These are phyloP conservation scores for Crotalus viridis DNA, from an alignment of 2,113 vertebrate species.

Conservation along the genomic window DNA sequence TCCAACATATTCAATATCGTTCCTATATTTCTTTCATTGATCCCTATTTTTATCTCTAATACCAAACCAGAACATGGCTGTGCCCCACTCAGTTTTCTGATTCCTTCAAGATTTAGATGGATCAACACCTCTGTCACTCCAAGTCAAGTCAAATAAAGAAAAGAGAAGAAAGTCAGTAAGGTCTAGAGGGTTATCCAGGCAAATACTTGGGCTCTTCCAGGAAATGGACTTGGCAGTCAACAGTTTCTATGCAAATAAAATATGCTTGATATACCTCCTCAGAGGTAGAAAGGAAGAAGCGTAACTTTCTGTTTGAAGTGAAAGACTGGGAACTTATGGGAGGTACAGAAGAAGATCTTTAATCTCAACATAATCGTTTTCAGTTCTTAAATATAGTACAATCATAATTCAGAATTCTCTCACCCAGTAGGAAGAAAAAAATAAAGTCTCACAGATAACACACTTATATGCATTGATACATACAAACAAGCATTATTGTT, in stretches of 20 bases:
- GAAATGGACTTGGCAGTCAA: not conserved
- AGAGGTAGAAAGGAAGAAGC: constrained; percentile 11
- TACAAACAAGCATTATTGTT: not conserved
- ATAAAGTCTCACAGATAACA: not conserved
- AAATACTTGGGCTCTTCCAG: not conserved
- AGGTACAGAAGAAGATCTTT: not conserved
- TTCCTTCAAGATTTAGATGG: not conserved
- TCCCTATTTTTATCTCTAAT: not conserved
- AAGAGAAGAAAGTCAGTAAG: not conserved
- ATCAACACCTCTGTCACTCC: not conserved
- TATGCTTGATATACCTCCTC: not conserved
- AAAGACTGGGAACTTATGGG: constrained; percentile 38
- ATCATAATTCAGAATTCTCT: constrained; percentile 45
- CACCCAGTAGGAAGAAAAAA: constrained; percentile 32
- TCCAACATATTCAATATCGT: not conserved
- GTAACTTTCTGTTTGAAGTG: constrained; percentile 27
- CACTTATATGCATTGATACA: no score
- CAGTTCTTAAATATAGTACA: constrained; percentile 53
- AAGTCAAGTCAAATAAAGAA: not conserved
- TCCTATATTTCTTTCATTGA: not conserved
- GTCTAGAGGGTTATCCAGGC: not conserved
- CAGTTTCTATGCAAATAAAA: constrained; percentile 12
- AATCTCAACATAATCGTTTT: constrained; percentile 36
- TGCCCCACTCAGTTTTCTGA: not conserved
- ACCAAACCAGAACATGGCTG: not conserved